Percentiles rank a stretch among this genome's conserved stretches.
These are phyloP conservation scores for Phorcus lineatus DNA, from an alignment of 2,888 invertebrate species.

Conservation along the genomic window DNA sequence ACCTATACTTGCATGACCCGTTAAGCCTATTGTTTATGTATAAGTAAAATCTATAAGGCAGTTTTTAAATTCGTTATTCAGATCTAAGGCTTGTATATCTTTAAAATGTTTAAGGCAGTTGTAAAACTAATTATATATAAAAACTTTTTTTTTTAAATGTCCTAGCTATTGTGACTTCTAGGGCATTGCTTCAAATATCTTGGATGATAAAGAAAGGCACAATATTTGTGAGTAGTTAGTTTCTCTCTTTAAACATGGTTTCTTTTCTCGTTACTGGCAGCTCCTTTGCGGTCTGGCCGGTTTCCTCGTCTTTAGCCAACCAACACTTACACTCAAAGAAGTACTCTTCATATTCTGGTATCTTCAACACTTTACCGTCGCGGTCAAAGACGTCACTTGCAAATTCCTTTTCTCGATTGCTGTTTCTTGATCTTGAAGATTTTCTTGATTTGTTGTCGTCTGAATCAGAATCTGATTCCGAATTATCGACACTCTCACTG, in stretches of 20 bases:
- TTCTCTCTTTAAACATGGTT: constrained; percentile 1
- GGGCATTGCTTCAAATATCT: too few relatives aligned
- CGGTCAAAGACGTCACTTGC: constrained; percentile 41
- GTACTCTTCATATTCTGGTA: constrained; percentile 65
- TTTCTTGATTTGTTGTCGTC: neutral
- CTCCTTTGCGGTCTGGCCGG: constrained; percentile 60
- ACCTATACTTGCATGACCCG: too few relatives aligned
- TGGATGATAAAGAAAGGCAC: too few relatives aligned
- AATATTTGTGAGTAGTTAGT: too few relatives aligned
- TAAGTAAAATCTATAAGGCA: too few relatives aligned
- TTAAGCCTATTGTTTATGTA: too few relatives aligned
- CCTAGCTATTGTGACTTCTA: too few relatives aligned
- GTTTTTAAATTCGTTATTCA: too few relatives aligned
- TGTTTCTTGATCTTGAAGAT: neutral
- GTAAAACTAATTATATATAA: too few relatives aligned
- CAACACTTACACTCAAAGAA: constrained; percentile 66
- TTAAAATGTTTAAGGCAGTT: too few relatives aligned
- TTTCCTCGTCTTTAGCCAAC: constrained; percentile 69
- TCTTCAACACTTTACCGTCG: constrained; percentile 34
- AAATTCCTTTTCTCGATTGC: constrained; percentile 14
- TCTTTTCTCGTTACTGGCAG: constrained; percentile 45
- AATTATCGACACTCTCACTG: constrained; percentile 1
- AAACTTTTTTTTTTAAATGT: too few relatives aligned
- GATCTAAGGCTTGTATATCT: too few relatives aligned
- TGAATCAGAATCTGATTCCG: constrained; percentile 17